Evolutionary conservation across 1,140 invertebrate species (phyloP).

Genomic region (Neotoxoptera formosana): DNA sequence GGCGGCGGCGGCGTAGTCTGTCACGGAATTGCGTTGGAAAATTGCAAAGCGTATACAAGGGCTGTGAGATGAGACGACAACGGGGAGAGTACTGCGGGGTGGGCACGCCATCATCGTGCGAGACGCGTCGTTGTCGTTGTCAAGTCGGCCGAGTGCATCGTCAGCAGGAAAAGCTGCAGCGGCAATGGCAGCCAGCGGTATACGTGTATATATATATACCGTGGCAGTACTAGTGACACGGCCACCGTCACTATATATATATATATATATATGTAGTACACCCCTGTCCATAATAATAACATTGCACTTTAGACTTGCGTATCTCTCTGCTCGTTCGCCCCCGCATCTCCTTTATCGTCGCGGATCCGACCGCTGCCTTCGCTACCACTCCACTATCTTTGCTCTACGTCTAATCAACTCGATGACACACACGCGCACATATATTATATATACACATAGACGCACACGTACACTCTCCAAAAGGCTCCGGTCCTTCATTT

Average conservation of each 20-base stretch:
- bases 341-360: slow-evolving; percentile 44
- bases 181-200: not conserved
- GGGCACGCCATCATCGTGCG: slow-evolving; percentile 28
- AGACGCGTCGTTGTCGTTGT: slow-evolving; percentile 42
- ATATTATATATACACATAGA: not conserved
- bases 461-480: not conserved
- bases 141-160: slow-evolving; percentile 46
- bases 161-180: slow-evolving; percentile 37
- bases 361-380: not conserved
- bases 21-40: slow-evolving; percentile 16
- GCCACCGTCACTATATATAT: not conserved
- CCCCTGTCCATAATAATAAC: slow-evolving; percentile 16
- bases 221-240: not conserved
- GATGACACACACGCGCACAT: not conserved
- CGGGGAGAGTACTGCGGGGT: not conserved
- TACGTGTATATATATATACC: not conserved
- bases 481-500: not conserved
- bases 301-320: slow-evolving; percentile 47
- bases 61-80: not conserved
- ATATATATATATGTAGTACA: not conserved
- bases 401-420: slow-evolving; percentile 31
- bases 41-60: not conserved
- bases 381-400: slow-evolving; percentile 21
- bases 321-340: not conserved
- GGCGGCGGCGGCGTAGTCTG: not conserved